A percentile compares a stretch with the other conserved stretches of the same genome.
Evolutionary conservation across 2,888 invertebrate genomes (phyloP).

Genomic region (Teleiodes luculella): DNA sequence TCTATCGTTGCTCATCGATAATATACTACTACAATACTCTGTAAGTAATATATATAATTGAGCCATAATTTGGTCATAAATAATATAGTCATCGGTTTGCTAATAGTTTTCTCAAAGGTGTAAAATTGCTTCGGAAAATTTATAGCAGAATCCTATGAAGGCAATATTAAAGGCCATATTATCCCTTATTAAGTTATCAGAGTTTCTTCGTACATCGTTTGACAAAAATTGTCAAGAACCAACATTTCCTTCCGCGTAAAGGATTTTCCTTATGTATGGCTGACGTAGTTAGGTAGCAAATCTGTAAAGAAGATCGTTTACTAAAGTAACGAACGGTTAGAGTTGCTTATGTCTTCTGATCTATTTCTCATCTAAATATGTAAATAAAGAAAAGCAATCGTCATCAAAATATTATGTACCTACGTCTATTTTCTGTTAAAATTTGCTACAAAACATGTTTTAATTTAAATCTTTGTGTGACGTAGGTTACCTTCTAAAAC

Average conservation of each 20-base stretch:
- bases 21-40: not conserved
- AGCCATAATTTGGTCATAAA: slow-evolving; percentile 15
- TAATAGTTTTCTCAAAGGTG: slow-evolving; percentile 24
- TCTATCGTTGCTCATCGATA: too few species aligned
- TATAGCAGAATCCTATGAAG: not conserved
- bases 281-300: too few species aligned
- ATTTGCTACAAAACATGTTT: too few species aligned
- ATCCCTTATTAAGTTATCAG: slow-evolving; percentile 5
- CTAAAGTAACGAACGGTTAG: too few species aligned
- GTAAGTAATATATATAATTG: slow-evolving; percentile 9
- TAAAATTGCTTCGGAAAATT: slow-evolving; percentile 18
- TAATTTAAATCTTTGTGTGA: too few species aligned
- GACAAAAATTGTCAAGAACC: not conserved
- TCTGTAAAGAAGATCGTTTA: too few species aligned
- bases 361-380: too few species aligned
- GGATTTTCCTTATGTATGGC: not conserved
- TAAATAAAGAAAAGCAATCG: too few species aligned
- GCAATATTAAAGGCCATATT: slow-evolving; percentile 2
- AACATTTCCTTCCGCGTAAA: not conserved
- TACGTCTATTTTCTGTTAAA: too few species aligned
- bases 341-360: too few species aligned
- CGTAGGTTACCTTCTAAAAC: too few species aligned
- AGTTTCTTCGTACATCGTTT: slow-evolving; percentile 5
- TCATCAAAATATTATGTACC: too few species aligned
- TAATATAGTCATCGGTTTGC: slow-evolving; percentile 12